Evolutionary conservation across 2,113 vertebrate genomes (phyloP).

Genomic region (Gulo gulo): DNA sequence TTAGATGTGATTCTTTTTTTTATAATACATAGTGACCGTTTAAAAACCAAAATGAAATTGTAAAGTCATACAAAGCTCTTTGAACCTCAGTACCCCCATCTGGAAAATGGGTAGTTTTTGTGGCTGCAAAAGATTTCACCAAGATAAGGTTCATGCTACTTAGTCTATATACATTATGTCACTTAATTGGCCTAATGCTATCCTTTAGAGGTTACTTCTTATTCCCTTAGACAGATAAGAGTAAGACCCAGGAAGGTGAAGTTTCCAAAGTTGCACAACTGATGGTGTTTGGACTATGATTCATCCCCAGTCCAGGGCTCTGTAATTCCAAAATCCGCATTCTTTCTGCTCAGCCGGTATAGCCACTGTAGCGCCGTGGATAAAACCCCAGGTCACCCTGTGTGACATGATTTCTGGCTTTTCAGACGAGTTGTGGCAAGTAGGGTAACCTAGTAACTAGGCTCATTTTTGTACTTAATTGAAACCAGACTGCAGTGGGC

Average conservation of each 20-base stretch:
- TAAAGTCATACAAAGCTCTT: not conserved
- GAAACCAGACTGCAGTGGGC: constrained; percentile 32
- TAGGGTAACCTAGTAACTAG: constrained; percentile 46
- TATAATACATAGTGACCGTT: not conserved
- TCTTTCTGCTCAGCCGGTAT: not conserved
- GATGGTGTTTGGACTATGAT: not conserved
- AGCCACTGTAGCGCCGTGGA: not conserved
- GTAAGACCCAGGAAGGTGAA: not conserved
- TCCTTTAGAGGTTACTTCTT: not conserved
- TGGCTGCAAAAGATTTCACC: not conserved
- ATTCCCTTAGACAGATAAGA: not conserved
- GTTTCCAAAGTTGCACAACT: not conserved
- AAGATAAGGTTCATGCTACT: not conserved
- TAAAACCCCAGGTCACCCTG: not conserved
- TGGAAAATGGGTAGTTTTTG: not conserved
- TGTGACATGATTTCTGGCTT: constrained; percentile 45
- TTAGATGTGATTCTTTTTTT: not conserved
- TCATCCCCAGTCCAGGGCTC: not conserved
- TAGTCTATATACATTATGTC: not conserved
- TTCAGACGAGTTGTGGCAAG: constrained; percentile 19
- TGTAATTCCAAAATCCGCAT: not conserved
- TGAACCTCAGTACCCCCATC: not conserved
- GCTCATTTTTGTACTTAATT: constrained; percentile 51
- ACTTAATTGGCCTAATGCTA: not conserved
- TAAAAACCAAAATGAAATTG: not conserved